Evolutionary conservation across 2,113 vertebrate genomes (phyloP).

Genomic region (Emberiza fucata): DNA sequence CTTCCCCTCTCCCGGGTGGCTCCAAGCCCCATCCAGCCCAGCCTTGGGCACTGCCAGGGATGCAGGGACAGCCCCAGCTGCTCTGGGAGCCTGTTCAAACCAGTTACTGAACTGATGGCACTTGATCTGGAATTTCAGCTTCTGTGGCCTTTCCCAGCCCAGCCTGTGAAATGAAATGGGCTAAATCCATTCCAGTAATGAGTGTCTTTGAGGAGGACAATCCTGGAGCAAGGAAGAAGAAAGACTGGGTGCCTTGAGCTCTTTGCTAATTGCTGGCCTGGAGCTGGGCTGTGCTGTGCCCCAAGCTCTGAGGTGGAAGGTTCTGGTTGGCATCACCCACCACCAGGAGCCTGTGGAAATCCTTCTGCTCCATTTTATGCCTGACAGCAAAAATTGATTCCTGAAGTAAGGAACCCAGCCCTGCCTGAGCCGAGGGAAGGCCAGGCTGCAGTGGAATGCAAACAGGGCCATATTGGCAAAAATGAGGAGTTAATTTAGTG

Average conservation of each 20-base stretch:
- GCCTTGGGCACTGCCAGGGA: background rate
- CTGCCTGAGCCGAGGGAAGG: background rate
- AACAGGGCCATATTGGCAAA: background rate
- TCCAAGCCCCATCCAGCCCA: background rate
- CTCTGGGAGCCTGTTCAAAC: background rate
- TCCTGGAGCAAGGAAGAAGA: background rate
- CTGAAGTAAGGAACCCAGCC: background rate
- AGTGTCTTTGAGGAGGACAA: background rate
- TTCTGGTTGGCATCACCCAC: background rate
- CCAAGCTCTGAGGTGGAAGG: background rate
- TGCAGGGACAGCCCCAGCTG: background rate
- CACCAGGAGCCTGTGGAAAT: background rate
- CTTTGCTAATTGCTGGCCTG: background rate
- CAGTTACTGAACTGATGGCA: background rate
- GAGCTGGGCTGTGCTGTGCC: background rate
- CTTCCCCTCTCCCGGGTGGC: accelerated
- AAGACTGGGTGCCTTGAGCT: accelerated
- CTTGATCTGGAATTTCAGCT: background rate
- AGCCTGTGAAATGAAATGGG: background rate
- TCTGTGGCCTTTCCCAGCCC: background rate
- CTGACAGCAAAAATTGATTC: background rate
- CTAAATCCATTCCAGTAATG: background rate
- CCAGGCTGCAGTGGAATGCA: background rate
- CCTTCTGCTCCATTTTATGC: background rate
- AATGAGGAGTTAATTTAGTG: background rate